A percentile compares a stretch with the other conserved stretches of the same genome.
Conservation (phyloP, 2,888 invertebrate species). For the Anthrax anthrax region DNA sequence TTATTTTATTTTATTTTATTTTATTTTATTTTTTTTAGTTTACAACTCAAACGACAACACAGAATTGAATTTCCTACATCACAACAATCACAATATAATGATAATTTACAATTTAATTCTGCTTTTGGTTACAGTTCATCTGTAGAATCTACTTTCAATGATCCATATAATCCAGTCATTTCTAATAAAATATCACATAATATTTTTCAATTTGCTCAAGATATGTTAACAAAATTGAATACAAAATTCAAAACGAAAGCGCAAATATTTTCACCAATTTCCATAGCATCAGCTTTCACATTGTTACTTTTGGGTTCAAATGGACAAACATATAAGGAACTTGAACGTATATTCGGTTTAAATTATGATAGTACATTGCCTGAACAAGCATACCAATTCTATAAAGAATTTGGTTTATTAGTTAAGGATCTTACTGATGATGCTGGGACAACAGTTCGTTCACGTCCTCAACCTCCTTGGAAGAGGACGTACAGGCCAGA, state of each 20-base stretch:
- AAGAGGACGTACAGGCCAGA: neutral
- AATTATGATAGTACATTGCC: slow-evolving; percentile 12
- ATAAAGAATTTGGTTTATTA: slow-evolving; percentile 25
- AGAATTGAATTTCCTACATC: no score
- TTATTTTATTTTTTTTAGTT: no score
- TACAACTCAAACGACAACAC: no score
- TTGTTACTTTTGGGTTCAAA: slow-evolving; percentile 57
- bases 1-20: no score
- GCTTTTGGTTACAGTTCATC: no score
- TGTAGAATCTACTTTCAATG: no score
- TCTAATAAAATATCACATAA: neutral
- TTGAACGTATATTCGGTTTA: slow-evolving; percentile 43
- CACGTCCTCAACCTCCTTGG: neutral
- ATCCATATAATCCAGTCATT: neutral
- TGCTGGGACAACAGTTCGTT: neutral
- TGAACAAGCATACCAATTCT: slow-evolving; percentile 9
- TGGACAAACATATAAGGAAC: slow-evolving; percentile 55
- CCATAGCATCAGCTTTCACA: slow-evolving; percentile 52
- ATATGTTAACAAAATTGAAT: neutral
- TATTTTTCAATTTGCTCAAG: neutral
- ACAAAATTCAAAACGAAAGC: neutral
- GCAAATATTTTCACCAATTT: slow-evolving; percentile 47
- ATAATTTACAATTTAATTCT: no score
- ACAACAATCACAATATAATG: no score
- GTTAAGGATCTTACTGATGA: slow-evolving; percentile 18